phyloP scores from a whole-genome alignment of 2,888 invertebrate species.

The Drosophila birchii region DNA sequence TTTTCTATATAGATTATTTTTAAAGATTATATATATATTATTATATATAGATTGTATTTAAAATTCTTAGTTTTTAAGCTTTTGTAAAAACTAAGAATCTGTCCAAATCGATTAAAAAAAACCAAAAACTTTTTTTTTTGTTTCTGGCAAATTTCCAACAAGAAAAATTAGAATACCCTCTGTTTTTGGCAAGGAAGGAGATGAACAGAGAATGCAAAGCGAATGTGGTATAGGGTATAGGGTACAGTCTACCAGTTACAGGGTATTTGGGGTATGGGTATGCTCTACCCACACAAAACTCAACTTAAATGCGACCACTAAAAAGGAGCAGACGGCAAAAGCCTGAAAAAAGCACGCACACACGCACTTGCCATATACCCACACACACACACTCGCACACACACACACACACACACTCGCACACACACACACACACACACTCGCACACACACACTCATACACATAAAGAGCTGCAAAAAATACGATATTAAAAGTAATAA shows the following conservation, averaged over 20 bases:
- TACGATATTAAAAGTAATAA: slow-evolving; percentile 83
- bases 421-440: slow-evolving; percentile 12
- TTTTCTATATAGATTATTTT: too few species aligned
- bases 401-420: slow-evolving; percentile 15
- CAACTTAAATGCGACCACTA: slow-evolving; percentile 62
- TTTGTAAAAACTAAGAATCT: too few species aligned
- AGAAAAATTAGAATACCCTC: neutral
- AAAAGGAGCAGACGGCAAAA: slow-evolving; percentile 50
- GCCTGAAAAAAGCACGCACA: slow-evolving; percentile 53
- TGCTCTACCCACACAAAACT: slow-evolving; percentile 17
- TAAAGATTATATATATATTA: too few species aligned
- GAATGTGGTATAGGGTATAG: neutral
- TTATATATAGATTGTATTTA: too few species aligned
- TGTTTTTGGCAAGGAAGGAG: too few species aligned
- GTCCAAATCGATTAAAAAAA: too few species aligned
- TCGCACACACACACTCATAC: slow-evolving; percentile 10
- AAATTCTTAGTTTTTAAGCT: too few species aligned
- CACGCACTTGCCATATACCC: slow-evolving; percentile 28
- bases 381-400: slow-evolving; percentile 4
- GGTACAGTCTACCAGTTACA: neutral
- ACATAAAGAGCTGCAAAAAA: slow-evolving; percentile 21
- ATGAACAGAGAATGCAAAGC: neutral
- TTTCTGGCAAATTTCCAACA: neutral
- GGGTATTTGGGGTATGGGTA: neutral
- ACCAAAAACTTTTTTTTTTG: too few species aligned